Evolutionary conservation across 2,888 invertebrate species (phyloP), one percentile per base, ranked within the genome.

Genomic region (Nymphalis polychloros): DNA sequence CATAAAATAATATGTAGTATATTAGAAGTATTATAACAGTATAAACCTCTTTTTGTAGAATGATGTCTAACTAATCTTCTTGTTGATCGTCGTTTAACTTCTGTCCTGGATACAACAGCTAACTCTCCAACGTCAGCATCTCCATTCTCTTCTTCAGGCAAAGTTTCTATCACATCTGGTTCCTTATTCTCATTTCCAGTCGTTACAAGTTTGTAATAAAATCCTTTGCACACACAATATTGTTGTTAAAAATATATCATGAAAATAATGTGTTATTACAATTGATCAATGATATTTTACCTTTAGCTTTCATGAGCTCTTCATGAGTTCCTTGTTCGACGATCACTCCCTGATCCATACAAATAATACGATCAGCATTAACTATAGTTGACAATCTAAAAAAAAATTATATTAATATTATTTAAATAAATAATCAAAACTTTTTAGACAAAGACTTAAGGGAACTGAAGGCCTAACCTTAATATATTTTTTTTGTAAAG

Each of bases 261-360:
- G 41, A 41, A 41, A 3, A 41, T 10, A 41, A 41, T 41, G 23
- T 23, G 6, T 52, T 1, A 19, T 50, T 3, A 10, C 2, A 50
- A 10, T 19, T 52, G 13, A 23, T 52, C 23, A 16, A 27, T 23
- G 6, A 13, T 23, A 41, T 13, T 8, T 4, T 55, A 79, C 96
- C 95, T 85, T 94, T 93, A 23, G 90, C 87, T 62, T 93, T 93
- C 93, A 97, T 94, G 5, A 97, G 92, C 74, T 96, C 94, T 47
- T 95, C 93, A 77, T 97, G 97, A 5, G 95, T 95, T 48, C 97
- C 97, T 82, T 94, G 93, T 82, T 97, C 97, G 0, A 94, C 94
- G 1, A 96, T 95, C 20, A 88, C 82, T 17, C 97, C 97, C 77
- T 96, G 94, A 79, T 96, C 94, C 82, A 96, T 94, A 76, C 94